phyloP scores from a whole-genome alignment of 2,888 invertebrate species.

The Netelia inedita region DNA sequence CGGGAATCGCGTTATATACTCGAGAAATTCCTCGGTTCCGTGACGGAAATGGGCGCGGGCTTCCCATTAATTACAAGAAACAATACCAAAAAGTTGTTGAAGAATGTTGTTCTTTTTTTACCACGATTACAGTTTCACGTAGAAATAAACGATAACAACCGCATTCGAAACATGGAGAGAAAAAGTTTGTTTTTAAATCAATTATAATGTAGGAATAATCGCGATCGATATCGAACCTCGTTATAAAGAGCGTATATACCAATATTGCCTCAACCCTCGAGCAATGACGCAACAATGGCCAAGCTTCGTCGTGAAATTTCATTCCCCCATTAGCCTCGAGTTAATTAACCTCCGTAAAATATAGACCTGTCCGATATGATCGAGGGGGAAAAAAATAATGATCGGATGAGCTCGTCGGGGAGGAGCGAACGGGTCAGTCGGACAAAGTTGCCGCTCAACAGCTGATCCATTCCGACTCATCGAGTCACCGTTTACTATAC shows the following conservation, averaged over 20 bases:
- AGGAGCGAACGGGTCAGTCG: slow-evolving; percentile 22
- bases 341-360: slow-evolving; percentile 13
- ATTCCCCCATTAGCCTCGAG: slow-evolving; percentile 5
- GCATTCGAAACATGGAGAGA: not conserved
- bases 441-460: slow-evolving; percentile 4
- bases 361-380: not conserved
- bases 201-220: not conserved
- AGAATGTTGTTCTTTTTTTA: not conserved
- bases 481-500: slow-evolving; percentile 29
- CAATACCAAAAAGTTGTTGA: not conserved
- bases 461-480: slow-evolving; percentile 54
- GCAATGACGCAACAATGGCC: slow-evolving; percentile 17
- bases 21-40: slow-evolving; percentile 4
- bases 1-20: not conserved
- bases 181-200: not conserved
- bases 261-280: not conserved
- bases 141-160: not conserved
- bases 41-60: not conserved
- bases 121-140: not conserved
- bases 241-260: not conserved
- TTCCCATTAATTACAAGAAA: not conserved
- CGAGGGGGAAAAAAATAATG: not conserved
- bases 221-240: not conserved
- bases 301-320: slow-evolving; percentile 12
- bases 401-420: not conserved